Evolutionary conservation across 1,140 invertebrate genomes (phyloP), one percentile per base, ranked within the genome.

Genomic region (Procambarus clarkii): DNA sequence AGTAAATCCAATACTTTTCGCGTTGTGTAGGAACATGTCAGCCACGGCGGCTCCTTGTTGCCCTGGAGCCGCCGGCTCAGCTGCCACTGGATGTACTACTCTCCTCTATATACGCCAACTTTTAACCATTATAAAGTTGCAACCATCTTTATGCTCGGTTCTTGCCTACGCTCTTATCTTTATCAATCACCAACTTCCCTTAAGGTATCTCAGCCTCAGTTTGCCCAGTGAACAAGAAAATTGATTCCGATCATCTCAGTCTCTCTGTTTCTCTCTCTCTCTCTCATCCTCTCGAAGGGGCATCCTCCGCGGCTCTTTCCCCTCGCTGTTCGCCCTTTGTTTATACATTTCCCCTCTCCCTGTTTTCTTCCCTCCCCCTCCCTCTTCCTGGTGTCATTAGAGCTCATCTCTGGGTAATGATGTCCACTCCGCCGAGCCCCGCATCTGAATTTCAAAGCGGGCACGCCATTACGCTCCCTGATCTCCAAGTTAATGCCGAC

Each of bases 391-490:
- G 82, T 85, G 88, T 91, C 88, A 91, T 91, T 91, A 91, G 88
- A 80, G 58, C 88, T 91, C 88, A 91, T 91, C 88, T 91, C 88
- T 84, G 44, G 74, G 82, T 91, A 91, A 91, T 85, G 88, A 91
- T 91, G 88, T 91, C 88, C 88, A 91, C 88, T 91, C 88, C 82
- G 74, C 74, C 88, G 82, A 76, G 88, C 88, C 18, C 74, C 88
- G 76, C 88, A 91, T 91, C 88, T 91, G 88, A 91, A 91, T 91
- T 91, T 91, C 82, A 91, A 91, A 91, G 82, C 88, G 88, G 88
- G 82, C 64, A 78, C 88, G 82, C 88, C 88, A 90, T 91, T 91
- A 85, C 88, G 82, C 76, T 91, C 58, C 82, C 88, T 91, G 88
- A 85, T 90, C 88, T 86, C 88, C 88, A 91, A 91, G 88, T 91